phyloP scores from a whole-genome alignment of 2,113 vertebrate species.

The Danio rerio region GRCz12tu NC_133193.1:11750501-11751000 shows the following conservation, averaged over 20 bases:
- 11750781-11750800: background rate
- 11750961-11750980: constrained; percentile 18
- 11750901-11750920: background rate
- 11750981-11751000: background rate
- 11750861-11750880: constrained; percentile 6
- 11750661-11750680: background rate
- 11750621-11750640: background rate
- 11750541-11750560: no score
- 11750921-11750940: background rate
- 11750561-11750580: background rate
- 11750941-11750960: background rate
- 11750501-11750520: background rate
- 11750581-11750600: background rate
- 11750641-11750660: background rate
- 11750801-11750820: background rate
- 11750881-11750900: constrained; percentile 12
- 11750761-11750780: background rate
- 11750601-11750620: background rate
- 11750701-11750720: background rate
- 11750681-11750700: background rate
- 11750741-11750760: background rate
- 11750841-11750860: constrained; percentile 5
- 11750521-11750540: background rate
- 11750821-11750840: constrained; percentile 25
- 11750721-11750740: background rate